phyloP scores from a whole-genome alignment of 2,113 vertebrate species.

The Atherinomorus stipes region DNA sequence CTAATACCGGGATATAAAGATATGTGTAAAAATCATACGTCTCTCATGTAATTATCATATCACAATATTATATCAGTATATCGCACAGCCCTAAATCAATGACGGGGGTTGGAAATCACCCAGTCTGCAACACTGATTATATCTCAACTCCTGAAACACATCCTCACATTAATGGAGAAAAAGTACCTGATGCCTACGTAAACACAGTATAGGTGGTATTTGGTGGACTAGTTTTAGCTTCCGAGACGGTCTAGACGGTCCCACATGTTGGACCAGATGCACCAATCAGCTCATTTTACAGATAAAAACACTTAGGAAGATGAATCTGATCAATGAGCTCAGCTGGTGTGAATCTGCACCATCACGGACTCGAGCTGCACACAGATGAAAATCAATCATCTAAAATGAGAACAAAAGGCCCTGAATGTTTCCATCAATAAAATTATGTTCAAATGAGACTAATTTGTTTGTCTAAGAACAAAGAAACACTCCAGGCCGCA shows the following conservation, averaged over 20 bases:
- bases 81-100: too few species aligned
- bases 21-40: too few species aligned
- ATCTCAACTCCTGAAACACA: slow-evolving; percentile 67
- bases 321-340: slow-evolving; percentile 24
- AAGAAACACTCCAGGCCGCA: not conserved
- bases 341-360: not conserved
- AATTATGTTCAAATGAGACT: not conserved
- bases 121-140: slow-evolving; percentile 51
- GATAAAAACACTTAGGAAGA: slow-evolving; percentile 13
- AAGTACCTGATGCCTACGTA: slow-evolving; percentile 53
- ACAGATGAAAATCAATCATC: slow-evolving; percentile 1
- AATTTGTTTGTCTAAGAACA: not conserved
- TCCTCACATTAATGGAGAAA: slow-evolving; percentile 59
- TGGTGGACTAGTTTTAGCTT: not conserved
- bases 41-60: too few species aligned
- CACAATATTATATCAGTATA: too few species aligned
- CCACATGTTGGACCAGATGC: not conserved
- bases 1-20: too few species aligned
- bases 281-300: slow-evolving; percentile 11
- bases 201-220: slow-evolving; percentile 2
- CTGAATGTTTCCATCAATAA: not conserved
- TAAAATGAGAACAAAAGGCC: not conserved
- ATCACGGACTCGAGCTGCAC: not conserved
- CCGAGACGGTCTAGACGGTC: slow-evolving; percentile 14
- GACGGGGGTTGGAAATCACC: slow-evolving; percentile 25